These are phyloP conservation scores for Trachelus tabidus DNA, from an alignment of 2,888 invertebrate species.

Conservation along the genomic window DNA sequence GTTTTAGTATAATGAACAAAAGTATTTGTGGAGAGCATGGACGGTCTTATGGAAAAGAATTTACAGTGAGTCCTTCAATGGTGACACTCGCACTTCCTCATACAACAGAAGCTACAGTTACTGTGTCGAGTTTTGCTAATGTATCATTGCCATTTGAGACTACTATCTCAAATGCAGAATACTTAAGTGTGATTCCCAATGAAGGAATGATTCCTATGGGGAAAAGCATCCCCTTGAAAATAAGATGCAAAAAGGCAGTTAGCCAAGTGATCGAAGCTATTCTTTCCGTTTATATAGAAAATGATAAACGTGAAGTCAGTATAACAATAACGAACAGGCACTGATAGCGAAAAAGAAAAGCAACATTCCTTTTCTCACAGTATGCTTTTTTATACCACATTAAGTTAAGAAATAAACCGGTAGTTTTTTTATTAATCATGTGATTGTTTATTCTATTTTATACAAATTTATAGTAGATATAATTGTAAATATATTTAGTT, in stretches of 20 bases:
- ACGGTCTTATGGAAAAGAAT: conserved; percentile 29
- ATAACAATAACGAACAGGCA: conserved; percentile 23
- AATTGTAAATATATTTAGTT: conserved; percentile 13
- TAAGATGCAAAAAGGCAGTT: conserved; percentile 44
- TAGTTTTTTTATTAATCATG: conserved; percentile 24
- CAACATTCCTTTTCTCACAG: conserved; percentile 1
- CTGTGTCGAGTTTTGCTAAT: conserved; percentile 38
- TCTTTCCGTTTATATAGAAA: conserved; percentile 48
- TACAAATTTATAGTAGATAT: conserved; percentile 25
- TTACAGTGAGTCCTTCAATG: conserved; percentile 38
- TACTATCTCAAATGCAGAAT: conserved; percentile 38
- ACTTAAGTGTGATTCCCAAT: conserved; percentile 44
- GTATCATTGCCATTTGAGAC: conserved; percentile 50
- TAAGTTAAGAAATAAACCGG: conserved; percentile 15
- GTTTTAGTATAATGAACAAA: conserved; percentile 2
- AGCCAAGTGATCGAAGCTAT: conserved; percentile 39
- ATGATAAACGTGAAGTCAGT: conserved; percentile 42
- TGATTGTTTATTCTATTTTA: conserved; percentile 19
- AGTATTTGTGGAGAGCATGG: conserved; percentile 6
- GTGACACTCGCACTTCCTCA: conserved; percentile 43
- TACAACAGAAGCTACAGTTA: conserved; percentile 41
- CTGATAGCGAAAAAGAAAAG: conserved; percentile 5
- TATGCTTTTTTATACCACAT: conserved; percentile 11
- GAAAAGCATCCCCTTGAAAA: conserved; percentile 43
- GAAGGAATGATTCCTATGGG: conserved; percentile 52